Conservation (phyloP, 2,888 invertebrate genomes). For the Drosophila pseudotakahashii region DNA sequence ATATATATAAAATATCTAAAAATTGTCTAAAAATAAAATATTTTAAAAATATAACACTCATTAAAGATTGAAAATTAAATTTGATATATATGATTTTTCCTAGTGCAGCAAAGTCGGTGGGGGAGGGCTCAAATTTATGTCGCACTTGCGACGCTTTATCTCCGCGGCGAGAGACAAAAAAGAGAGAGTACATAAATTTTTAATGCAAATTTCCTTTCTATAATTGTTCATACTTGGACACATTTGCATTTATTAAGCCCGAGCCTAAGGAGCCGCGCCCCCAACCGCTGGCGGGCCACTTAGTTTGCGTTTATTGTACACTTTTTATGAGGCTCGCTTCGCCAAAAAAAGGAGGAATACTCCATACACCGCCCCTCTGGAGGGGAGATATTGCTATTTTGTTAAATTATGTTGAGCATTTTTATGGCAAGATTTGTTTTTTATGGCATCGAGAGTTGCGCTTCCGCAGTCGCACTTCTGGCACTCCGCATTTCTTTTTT, state of each 20-base stretch:
- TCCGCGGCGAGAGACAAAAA: conserved; percentile 23
- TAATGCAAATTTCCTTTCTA: conserved; percentile 79
- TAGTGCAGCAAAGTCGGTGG: conserved; percentile 1
- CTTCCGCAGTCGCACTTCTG: conserved; percentile 5
- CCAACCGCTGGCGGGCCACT: conserved; percentile 46
- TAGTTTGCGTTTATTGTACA: conserved; percentile 73
- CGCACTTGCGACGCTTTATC: conserved; percentile 59
- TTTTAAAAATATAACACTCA: too few species aligned
- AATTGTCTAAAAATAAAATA: too few species aligned
- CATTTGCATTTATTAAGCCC: conserved; percentile 75
- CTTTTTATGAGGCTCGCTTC: conserved; percentile 34
- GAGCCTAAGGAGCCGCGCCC: conserved; percentile 16
- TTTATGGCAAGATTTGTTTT: conserved; percentile 74
- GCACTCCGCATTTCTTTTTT: conserved; percentile 4
- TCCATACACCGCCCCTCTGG: neutral
- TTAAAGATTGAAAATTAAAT: neutral
- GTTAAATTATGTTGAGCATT: conserved; percentile 76
- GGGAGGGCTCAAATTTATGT: conserved; percentile 55
- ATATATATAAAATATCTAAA: too few species aligned
- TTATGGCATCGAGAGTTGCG: conserved; percentile 62
- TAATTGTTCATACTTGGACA: conserved; percentile 77
- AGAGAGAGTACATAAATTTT: conserved; percentile 72
- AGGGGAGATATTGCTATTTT: conserved; percentile 67
- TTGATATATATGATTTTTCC: neutral
- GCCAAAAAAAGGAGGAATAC: neutral